Percentiles rank a stretch among this genome's conserved stretches.
Conservation (phyloP, 2,888 invertebrate species). For the Nephrocerus scutellatus region DNA sequence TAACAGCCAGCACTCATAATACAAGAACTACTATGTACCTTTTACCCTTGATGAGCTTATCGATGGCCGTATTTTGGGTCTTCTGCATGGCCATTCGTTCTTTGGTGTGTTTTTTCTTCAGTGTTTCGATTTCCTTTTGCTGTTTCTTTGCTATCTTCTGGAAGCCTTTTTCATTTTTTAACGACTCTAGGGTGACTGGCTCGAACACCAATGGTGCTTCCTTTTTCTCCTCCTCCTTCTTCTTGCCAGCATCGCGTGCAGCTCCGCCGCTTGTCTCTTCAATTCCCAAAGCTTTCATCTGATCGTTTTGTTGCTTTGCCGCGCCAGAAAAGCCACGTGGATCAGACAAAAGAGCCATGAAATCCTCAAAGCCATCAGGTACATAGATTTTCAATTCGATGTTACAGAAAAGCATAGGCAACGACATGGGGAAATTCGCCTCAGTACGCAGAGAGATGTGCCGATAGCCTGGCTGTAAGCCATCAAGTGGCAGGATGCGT, state of each 20-base stretch:
- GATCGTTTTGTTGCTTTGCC: conserved; percentile 78
- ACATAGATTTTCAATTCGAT: conserved; percentile 99
- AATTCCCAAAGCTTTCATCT: conserved; percentile 93
- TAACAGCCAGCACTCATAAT: neutral
- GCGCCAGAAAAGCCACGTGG: conserved; percentile 87
- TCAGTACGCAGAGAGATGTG: conserved; percentile 97
- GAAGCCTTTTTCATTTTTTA: conserved; percentile 85
- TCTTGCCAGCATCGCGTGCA: conserved; percentile 57
- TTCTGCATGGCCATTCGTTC: conserved; percentile 88
- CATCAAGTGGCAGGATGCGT: conserved; percentile 94
- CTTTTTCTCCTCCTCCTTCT: conserved; percentile 70
- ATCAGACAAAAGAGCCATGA: conserved; percentile 96
- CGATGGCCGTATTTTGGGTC: conserved; percentile 81
- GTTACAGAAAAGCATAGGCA: conserved; percentile 98
- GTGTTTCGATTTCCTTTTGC: conserved; percentile 86
- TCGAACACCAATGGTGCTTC: conserved; percentile 76
- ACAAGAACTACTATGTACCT: conserved; percentile 68
- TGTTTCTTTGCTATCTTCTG: conserved; percentile 90
- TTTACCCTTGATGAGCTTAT: conserved; percentile 90
- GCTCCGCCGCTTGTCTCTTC: conserved; percentile 65
- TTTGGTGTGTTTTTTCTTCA: conserved; percentile 89
- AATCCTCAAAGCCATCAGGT: conserved; percentile 96
- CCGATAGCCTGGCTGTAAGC: conserved; percentile 93
- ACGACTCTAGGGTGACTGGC: conserved; percentile 79
- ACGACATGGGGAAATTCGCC: conserved; percentile 97